phyloP scores from a whole-genome alignment of 2,113 vertebrate species.

The Erpornis zantholeuca region DNA sequence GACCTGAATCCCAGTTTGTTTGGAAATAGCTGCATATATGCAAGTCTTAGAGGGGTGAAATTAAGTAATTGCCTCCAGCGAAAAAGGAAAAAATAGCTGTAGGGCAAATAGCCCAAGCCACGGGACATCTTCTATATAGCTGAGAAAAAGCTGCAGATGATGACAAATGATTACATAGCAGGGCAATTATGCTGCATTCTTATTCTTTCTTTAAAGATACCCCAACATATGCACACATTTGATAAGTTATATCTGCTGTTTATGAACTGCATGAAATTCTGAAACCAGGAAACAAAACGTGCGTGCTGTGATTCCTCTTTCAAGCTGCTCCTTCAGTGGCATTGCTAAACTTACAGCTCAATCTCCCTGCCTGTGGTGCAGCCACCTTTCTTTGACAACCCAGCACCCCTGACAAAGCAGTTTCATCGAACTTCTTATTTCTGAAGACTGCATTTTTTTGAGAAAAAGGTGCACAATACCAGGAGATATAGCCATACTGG shows the following conservation, averaged over 20 bases:
- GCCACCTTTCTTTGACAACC: neutral
- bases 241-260: neutral
- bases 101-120: neutral
- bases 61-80: neutral
- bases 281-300: neutral
- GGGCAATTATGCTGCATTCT: neutral
- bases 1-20: neutral
- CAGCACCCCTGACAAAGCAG: neutral
- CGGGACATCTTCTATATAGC: neutral
- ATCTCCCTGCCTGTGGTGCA: neutral
- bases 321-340: neutral
- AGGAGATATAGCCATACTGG: neutral
- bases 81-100: neutral
- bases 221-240: neutral
- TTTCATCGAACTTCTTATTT: neutral
- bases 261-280: neutral
- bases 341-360: neutral
- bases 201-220: neutral
- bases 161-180: neutral
- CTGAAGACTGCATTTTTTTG: neutral
- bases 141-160: neutral
- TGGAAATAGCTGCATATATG: neutral
- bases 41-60: neutral
- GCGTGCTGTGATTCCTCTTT: neutral
- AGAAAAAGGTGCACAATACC: neutral